phyloP scores from a whole-genome alignment of 2,888 invertebrate genomes.

The Meiosimyza decipiens region DNA sequence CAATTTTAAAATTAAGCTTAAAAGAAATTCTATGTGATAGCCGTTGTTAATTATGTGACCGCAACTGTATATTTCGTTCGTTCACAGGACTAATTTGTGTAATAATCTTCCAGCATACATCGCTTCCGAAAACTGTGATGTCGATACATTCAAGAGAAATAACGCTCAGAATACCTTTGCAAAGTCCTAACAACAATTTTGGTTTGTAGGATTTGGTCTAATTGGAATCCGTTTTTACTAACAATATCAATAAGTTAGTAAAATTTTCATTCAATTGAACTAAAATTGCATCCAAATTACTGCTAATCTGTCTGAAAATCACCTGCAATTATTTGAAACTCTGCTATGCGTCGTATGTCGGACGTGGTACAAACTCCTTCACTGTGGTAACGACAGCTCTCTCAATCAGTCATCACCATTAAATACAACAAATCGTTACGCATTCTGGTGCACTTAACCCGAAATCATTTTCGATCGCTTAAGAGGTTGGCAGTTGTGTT shows the following conservation, averaged over 20 bases:
- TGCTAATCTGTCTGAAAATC: slow-evolving; percentile 26
- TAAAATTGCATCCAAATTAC: slow-evolving; percentile 30
- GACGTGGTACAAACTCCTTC: not conserved
- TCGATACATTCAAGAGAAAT: no score
- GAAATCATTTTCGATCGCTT: slow-evolving; percentile 30
- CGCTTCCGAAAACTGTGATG: no score
- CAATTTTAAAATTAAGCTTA: no score
- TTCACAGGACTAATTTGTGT: no score
- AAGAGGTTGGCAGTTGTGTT: slow-evolving; percentile 8
- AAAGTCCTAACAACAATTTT: no score
- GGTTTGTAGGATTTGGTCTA: no score
- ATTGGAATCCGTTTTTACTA: no score
- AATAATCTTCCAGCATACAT: no score
- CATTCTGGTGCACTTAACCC: slow-evolving; percentile 41
- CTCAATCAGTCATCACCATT: slow-evolving; percentile 37
- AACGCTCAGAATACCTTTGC: no score
- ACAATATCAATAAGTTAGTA: not conserved
- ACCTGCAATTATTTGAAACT: slow-evolving; percentile 22
- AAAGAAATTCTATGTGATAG: no score
- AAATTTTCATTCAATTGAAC: slow-evolving; percentile 25
- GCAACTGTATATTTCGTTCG: no score
- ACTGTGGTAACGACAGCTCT: slow-evolving; percentile 18
- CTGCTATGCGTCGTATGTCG: slow-evolving; percentile 6
- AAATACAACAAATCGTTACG: slow-evolving; percentile 36
- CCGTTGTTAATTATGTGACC: no score